Evolutionary conservation across 2,797 vertebrate genomes (phyloP).

Genomic region (Artibeus jamaicensis): DNA sequence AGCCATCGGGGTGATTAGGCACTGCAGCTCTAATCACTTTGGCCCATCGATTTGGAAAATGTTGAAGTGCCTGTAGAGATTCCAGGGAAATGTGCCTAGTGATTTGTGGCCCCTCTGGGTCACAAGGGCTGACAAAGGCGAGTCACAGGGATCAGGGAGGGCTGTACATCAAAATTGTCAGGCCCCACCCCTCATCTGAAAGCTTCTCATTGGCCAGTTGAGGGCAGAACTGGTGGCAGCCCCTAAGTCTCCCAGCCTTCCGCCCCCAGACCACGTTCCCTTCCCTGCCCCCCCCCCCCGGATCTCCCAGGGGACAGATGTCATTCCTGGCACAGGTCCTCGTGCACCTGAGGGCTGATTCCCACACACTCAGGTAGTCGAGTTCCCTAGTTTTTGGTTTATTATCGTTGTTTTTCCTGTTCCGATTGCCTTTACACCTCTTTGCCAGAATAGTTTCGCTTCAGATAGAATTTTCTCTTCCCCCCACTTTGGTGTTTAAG

Average conservation of each 20-base stretch:
- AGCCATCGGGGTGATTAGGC: rapidly evolving
- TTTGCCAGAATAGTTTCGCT: background rate
- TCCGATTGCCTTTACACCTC: background rate
- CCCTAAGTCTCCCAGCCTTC: background rate
- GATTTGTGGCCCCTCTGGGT: background rate
- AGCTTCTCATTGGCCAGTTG: background rate
- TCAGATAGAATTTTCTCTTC: background rate
- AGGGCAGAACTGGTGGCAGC: background rate
- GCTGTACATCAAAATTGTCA: background rate
- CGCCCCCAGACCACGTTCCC: background rate
- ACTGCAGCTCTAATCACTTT: background rate
- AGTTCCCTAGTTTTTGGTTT: background rate
- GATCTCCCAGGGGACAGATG: background rate
- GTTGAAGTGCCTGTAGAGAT: background rate
- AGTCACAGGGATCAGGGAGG: background rate
- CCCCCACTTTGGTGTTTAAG: rapidly evolving
- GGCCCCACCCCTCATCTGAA: background rate
- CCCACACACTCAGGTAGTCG: background rate
- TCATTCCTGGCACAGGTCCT: background rate
- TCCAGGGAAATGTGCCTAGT: background rate
- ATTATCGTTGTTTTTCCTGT: background rate
- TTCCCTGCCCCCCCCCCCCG: rapidly evolving
- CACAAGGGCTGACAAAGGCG: background rate
- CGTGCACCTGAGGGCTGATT: background rate
- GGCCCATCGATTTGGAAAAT: background rate